A percentile compares a stretch with the other conserved stretches of the same genome.
Conservation (phyloP, 2,113 vertebrate species). For the Gymnocephalus cernua region DNA sequence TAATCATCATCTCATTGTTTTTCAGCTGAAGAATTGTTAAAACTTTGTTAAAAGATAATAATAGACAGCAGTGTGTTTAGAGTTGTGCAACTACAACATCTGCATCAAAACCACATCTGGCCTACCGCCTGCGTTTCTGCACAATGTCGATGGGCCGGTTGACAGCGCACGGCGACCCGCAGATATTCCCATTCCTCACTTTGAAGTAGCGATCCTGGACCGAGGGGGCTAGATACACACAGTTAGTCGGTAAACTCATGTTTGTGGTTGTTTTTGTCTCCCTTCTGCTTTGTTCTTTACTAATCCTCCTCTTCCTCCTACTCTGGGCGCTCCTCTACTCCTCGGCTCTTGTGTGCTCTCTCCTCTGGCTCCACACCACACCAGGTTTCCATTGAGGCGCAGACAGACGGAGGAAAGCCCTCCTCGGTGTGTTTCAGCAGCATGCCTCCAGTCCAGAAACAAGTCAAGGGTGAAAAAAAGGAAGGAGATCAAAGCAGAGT, state of each 20-base stretch:
- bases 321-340: slow-evolving; percentile 36
- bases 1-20: neutral
- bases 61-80: slow-evolving; percentile 3
- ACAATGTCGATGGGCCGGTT: slow-evolving; percentile 88
- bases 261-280: slow-evolving; percentile 32
- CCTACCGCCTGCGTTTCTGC: slow-evolving; percentile 87
- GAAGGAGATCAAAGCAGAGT: slow-evolving; percentile 4
- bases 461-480: slow-evolving; percentile 4
- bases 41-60: neutral
- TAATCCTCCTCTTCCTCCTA: slow-evolving; percentile 53
- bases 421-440: slow-evolving; percentile 43
- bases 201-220: slow-evolving; percentile 77
- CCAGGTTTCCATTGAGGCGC: slow-evolving; percentile 66
- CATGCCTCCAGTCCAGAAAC: slow-evolving; percentile 52
- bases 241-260: slow-evolving; percentile 86
- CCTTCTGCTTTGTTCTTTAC: slow-evolving; percentile 24
- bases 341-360: slow-evolving; percentile 39
- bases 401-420: slow-evolving; percentile 58
- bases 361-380: slow-evolving; percentile 46
- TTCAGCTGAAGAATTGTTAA: neutral
- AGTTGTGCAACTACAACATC: slow-evolving; percentile 52
- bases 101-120: slow-evolving; percentile 60
- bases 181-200: slow-evolving; percentile 81
- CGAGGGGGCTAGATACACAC: slow-evolving; percentile 67
- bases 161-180: slow-evolving; percentile 84